Evolutionary conservation across 1,140 invertebrate genomes (phyloP).

Genomic region (Macrosteles quadrilineatus): DNA sequence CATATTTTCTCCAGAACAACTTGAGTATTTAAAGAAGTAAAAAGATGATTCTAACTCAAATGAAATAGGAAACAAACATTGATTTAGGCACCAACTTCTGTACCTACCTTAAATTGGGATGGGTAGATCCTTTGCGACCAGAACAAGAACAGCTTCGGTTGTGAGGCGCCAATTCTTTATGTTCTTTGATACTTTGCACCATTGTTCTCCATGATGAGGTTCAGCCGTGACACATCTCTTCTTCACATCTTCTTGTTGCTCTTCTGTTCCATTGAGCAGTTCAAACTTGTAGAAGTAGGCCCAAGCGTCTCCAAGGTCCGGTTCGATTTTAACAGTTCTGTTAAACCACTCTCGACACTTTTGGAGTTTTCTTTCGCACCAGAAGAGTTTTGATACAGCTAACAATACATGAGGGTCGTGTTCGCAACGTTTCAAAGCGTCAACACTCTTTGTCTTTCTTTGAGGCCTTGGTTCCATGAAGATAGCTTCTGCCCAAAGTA

Average conservation of each 20-base stretch:
- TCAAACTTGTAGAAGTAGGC: conserved; percentile 99
- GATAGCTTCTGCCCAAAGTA: conserved; percentile 97
- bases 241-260: conserved; percentile 86
- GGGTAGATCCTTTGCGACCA: conserved; percentile 78
- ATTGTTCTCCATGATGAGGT: conserved; percentile 94
- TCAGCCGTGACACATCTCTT: conserved; percentile 87
- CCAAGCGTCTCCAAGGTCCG: conserved; percentile 97
- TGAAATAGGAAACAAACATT: too few species aligned
- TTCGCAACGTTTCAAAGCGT: conserved; percentile 97
- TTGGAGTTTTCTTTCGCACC: conserved; percentile 91
- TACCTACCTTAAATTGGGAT: conserved; percentile 70
- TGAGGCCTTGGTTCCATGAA: conserved; percentile 95
- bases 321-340: conserved; percentile 91
- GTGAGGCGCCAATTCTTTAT: conserved; percentile 94
- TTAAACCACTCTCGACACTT: conserved; percentile 99
- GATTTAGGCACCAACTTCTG: too few species aligned
- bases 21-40: too few species aligned
- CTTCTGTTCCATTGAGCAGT: conserved; percentile 86
- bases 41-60: too few species aligned
- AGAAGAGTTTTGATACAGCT: conserved; percentile 95
- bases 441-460: conserved; percentile 95
- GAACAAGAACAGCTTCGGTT: conserved; percentile 81
- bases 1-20: too few species aligned
- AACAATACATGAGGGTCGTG: conserved; percentile 96
- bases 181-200: conserved; percentile 93